Evolutionary conservation across 1,140 invertebrate genomes (phyloP).

Genomic region (Cylas formicarius): DNA sequence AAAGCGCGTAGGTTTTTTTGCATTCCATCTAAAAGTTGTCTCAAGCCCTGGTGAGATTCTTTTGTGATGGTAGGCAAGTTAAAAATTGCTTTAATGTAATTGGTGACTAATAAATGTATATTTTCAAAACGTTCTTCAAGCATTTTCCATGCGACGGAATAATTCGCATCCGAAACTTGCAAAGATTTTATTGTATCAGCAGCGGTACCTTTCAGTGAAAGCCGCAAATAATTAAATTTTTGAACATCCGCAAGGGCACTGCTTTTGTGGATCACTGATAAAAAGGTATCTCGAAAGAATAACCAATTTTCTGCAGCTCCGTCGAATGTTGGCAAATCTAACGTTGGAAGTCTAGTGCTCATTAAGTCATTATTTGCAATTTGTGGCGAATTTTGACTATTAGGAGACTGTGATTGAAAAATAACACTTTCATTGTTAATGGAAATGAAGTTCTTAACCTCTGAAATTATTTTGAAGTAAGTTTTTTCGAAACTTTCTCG

Average conservation of each 20-base stretch:
- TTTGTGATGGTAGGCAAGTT: constrained; percentile 7
- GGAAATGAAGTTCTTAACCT: too few species aligned
- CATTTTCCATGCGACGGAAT: constrained; percentile 31
- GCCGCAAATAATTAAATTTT: constrained; percentile 35
- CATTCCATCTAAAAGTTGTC: constrained; percentile 10
- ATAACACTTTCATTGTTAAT: too few species aligned
- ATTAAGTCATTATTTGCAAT: too few species aligned
- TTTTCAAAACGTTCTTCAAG: constrained; percentile 36
- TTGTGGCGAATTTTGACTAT: too few species aligned
- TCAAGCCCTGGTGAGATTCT: constrained; percentile 14
- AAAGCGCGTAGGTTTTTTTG: constrained; percentile 15
- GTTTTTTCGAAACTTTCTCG: too few species aligned
- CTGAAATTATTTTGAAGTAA: too few species aligned
- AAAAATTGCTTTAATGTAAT: constrained; percentile 20
- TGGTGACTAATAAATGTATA: constrained; percentile 24
- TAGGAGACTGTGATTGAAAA: too few species aligned
- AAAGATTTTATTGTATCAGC: constrained; percentile 28
- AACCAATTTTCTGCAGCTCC: constrained; percentile 33
- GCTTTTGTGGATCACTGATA: constrained; percentile 32
- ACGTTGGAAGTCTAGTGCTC: too few species aligned
- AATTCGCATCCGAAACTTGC: constrained; percentile 31
- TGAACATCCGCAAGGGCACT: constrained; percentile 21
- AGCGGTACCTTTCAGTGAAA: constrained; percentile 32
- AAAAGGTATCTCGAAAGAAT: constrained; percentile 34
- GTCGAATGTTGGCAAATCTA: constrained; percentile 32